phyloP scores from a whole-genome alignment of 2,888 invertebrate genomes.

The Himalopsyche tibetana region DNA sequence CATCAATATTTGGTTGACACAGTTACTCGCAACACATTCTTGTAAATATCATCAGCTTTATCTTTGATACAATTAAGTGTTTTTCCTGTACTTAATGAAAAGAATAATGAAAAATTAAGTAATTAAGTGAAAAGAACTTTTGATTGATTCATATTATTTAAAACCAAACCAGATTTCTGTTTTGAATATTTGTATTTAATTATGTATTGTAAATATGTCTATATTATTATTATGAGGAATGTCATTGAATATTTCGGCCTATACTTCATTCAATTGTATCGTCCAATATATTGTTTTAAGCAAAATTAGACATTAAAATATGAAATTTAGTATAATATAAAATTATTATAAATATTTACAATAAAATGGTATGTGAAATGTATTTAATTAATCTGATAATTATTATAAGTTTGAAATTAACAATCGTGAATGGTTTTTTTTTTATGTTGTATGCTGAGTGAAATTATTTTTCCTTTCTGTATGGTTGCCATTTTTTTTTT shows the following conservation, averaged over 20 bases:
- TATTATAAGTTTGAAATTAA: slow-evolving; percentile 48
- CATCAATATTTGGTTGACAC: neutral
- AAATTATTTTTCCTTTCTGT: slow-evolving; percentile 3
- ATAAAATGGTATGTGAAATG: slow-evolving; percentile 53
- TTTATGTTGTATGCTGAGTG: slow-evolving; percentile 36
- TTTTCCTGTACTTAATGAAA: slow-evolving; percentile 23
- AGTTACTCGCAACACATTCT: neutral
- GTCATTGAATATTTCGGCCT: slow-evolving; percentile 57
- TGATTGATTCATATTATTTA: neutral
- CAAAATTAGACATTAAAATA: slow-evolving; percentile 48
- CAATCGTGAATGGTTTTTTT: slow-evolving; percentile 29
- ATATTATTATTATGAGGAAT: slow-evolving; percentile 44
- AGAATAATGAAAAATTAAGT: neutral
- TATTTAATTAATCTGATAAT: slow-evolving; percentile 51
- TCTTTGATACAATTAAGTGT: neutral
- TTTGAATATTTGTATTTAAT: slow-evolving; percentile 22
- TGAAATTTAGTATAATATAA: slow-evolving; percentile 49
- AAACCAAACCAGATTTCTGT: slow-evolving; percentile 36
- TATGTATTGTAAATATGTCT: slow-evolving; percentile 39
- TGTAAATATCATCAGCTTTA: neutral
- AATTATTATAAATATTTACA: slow-evolving; percentile 47
- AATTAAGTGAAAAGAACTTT: neutral
- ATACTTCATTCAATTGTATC: slow-evolving; percentile 59
- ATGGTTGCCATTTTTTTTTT: slow-evolving; percentile 41
- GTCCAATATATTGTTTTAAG: slow-evolving; percentile 52